These are phyloP conservation scores for Cremastobaeus sp. DNA, from an alignment of 2,888 invertebrate species.

Conservation along the genomic window DNA sequence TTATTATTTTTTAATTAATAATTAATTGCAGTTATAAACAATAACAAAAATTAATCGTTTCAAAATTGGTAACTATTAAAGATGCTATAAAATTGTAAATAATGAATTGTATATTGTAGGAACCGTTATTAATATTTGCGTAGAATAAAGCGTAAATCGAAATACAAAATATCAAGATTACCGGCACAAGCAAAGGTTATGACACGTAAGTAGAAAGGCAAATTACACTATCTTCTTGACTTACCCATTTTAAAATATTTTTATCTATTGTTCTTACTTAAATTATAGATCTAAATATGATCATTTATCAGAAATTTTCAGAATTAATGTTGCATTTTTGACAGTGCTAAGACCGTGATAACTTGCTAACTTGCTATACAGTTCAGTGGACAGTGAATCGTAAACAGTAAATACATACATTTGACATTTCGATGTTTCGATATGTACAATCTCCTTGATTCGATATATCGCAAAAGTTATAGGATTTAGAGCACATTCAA, in stretches of 20 bases:
- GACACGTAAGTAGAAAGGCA: constrained; percentile 45
- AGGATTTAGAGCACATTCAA: too few relatives aligned
- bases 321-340: neutral
- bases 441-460: neutral
- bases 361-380: too few relatives aligned
- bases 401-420: too few relatives aligned
- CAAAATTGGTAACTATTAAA: neutral
- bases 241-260: constrained; percentile 43
- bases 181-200: constrained; percentile 35
- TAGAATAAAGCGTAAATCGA: too few relatives aligned
- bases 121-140: neutral
- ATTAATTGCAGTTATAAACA: neutral
- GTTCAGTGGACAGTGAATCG: too few relatives aligned
- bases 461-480: neutral
- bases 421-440: too few relatives aligned
- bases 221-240: neutral
- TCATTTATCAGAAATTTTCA: neutral
- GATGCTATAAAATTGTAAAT: neutral
- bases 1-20: constrained; percentile 9
- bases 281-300: too few relatives aligned
- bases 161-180: too few relatives aligned
- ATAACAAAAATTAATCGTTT: neutral
- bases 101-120: neutral
- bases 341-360: neutral
- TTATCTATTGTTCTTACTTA: too few relatives aligned